Conservation (phyloP, 23 tunicate genomes). For the Botrylloides violaceus region DNA sequence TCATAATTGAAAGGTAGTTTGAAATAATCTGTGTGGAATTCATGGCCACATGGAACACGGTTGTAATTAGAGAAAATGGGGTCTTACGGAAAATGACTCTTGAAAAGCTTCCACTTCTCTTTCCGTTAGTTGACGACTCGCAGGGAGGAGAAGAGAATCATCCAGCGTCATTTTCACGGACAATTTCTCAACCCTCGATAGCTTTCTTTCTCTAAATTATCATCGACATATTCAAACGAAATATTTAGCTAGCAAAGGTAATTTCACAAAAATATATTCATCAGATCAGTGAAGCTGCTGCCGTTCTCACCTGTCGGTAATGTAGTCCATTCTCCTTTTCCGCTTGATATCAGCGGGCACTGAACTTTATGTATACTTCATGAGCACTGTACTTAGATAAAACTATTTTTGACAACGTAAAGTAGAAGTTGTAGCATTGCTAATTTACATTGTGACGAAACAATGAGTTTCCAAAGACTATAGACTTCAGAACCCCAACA, state of each 20-base stretch:
- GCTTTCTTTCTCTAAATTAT: neutral
- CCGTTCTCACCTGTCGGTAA: neutral
- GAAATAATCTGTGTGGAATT: neutral
- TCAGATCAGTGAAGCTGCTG: too few relatives aligned
- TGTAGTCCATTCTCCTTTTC: neutral
- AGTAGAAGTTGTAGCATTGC: too few relatives aligned
- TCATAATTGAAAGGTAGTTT: too few relatives aligned
- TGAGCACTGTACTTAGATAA: neutral
- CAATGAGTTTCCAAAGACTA: too few relatives aligned
- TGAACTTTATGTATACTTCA: neutral
- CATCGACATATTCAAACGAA: too few relatives aligned
- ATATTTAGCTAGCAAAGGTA: too few relatives aligned
- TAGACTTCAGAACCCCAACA: too few relatives aligned
- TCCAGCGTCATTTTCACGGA: slow-evolving; percentile 25
- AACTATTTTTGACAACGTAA: too few relatives aligned
- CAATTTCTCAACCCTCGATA: neutral
- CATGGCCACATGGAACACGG: neutral
- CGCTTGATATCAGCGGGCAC: neutral
- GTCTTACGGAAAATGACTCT: slow-evolving; percentile 33
- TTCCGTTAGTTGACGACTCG: slow-evolving; percentile 40
- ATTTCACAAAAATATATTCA: too few relatives aligned
- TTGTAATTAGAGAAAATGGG: neutral
- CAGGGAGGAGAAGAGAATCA: slow-evolving; percentile 31
- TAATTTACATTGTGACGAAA: too few relatives aligned
- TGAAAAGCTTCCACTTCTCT: slow-evolving; percentile 44